These are phyloP conservation scores for Stegana nigrithorax DNA, from an alignment of 2,888 invertebrate genomes.

Conservation along the genomic window DNA sequence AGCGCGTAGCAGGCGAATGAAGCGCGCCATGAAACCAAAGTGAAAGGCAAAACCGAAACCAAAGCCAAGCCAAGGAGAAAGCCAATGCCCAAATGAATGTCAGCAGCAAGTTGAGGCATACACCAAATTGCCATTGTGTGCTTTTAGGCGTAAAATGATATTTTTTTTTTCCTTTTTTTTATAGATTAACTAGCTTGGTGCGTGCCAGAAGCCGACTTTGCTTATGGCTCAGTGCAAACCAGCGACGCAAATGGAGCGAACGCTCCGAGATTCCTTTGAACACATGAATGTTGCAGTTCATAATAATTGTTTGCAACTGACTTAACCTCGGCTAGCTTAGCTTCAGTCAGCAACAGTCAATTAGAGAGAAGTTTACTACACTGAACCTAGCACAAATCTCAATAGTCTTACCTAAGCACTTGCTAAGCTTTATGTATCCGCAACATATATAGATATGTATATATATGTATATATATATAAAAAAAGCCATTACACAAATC, in stretches of 20 bases:
- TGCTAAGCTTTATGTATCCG: conserved; percentile 6
- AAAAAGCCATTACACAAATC: neutral
- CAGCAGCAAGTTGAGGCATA: neutral
- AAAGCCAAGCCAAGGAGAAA: neutral
- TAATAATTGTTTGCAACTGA: no score
- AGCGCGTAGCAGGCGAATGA: conserved; percentile 15
- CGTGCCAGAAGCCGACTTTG: neutral
- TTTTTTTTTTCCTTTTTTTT: no score
- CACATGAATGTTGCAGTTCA: no score
- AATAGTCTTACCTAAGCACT: no score
- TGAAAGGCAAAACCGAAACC: neutral
- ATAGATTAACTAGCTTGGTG: neutral
- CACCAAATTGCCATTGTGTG: conserved; percentile 13
- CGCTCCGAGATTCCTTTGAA: neutral
- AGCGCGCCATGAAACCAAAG: conserved; percentile 5
- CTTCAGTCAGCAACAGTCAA: no score
- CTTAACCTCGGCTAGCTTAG: no score
- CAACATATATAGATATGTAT: no score
- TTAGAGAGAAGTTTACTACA: no score
- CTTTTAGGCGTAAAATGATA: conserved; percentile 17
- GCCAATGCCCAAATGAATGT: neutral
- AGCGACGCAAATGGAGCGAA: neutral
- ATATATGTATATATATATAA: no score
- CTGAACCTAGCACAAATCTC: no score
- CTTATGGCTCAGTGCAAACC: neutral